These are phyloP conservation scores for Kryptolebias ocellatus DNA, from an alignment of 2,797 vertebrate genomes.

Conservation along the genomic window DNA sequence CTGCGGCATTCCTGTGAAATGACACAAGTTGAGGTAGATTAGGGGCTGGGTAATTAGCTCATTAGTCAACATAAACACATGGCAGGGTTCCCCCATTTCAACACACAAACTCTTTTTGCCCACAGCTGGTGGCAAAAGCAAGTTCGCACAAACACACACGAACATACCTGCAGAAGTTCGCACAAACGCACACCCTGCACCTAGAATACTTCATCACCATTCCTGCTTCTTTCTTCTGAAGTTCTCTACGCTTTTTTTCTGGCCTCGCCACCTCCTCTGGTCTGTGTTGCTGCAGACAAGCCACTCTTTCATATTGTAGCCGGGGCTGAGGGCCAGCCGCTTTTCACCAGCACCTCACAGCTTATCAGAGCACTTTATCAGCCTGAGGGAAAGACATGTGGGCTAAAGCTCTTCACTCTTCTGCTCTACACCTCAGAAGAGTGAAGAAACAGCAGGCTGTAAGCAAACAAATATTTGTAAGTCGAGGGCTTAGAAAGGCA, in stretches of 20 bases:
- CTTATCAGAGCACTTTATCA: conserved; percentile 99
- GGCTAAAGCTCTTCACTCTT: conserved; percentile 87
- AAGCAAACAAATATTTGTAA: conserved; percentile 92
- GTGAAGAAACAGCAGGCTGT: conserved; percentile 84
- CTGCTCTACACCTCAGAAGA: conserved; percentile 51
- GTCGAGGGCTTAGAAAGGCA: conserved; percentile 76
- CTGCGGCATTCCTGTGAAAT: conserved; percentile 86
- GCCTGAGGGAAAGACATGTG: conserved; percentile 88
- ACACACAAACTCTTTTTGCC: conserved; percentile 42
- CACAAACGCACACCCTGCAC: conserved; percentile 42
- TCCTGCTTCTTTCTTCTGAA: conserved; percentile 54
- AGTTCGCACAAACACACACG: conserved; percentile 36
- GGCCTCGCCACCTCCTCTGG: conserved; percentile 62
- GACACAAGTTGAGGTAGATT: conserved; percentile 85
- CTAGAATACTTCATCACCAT: conserved; percentile 66
- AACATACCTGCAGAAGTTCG: conserved; percentile 12
- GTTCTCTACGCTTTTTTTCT: conserved; percentile 24
- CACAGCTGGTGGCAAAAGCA: conserved; percentile 77
- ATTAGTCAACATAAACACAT: conserved; percentile 86
- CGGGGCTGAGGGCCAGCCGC: conserved; percentile 83
- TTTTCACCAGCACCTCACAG: conserved; percentile 82
- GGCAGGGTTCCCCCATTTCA: conserved; percentile 67
- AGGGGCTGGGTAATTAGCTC: conserved; percentile 84
- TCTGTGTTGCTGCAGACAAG: conserved; percentile 80
- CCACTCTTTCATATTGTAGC: conserved; percentile 85